These are phyloP conservation scores for Actenoides hombroni DNA, from an alignment of 2,113 vertebrate genomes.

Conservation along the genomic window DNA sequence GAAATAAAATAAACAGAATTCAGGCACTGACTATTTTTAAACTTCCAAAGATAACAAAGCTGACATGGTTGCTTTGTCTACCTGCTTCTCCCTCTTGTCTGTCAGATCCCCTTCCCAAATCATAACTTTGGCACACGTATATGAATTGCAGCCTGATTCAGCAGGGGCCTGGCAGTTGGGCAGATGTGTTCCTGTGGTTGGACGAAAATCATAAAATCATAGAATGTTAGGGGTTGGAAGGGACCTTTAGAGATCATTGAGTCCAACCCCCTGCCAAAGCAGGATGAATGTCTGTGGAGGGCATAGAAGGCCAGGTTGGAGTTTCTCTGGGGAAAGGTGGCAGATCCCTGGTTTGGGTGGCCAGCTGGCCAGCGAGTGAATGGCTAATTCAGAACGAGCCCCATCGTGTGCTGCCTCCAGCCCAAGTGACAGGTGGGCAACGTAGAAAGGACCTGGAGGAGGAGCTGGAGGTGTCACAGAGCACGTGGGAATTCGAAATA, in stretches of 20 bases:
- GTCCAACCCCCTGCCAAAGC: too few relatives aligned
- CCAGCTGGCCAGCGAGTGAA: not conserved
- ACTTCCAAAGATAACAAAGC: not conserved
- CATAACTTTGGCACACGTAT: not conserved
- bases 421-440: not conserved
- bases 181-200: not conserved
- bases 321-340: not conserved
- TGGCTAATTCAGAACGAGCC: not conserved
- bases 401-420: not conserved
- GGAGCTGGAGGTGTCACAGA: not conserved
- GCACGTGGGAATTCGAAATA: not conserved
- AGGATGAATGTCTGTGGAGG: not conserved
- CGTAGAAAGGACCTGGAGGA: not conserved
- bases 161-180: not conserved
- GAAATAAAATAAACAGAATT: slow-evolving; percentile 39
- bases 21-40: slow-evolving; percentile 31
- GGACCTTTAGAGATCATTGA: too few relatives aligned
- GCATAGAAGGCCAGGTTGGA: not conserved
- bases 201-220: not conserved
- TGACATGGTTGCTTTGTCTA: slow-evolving; percentile 27
- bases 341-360: not conserved
- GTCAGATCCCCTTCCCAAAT: not conserved
- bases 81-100: slow-evolving; percentile 5
- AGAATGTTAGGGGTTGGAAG: too few relatives aligned
- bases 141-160: not conserved